A percentile compares a stretch with the other conserved stretches of the same genome.
Conservation (phyloP, 2,797 vertebrate species). For the Presbytis comata region DNA sequence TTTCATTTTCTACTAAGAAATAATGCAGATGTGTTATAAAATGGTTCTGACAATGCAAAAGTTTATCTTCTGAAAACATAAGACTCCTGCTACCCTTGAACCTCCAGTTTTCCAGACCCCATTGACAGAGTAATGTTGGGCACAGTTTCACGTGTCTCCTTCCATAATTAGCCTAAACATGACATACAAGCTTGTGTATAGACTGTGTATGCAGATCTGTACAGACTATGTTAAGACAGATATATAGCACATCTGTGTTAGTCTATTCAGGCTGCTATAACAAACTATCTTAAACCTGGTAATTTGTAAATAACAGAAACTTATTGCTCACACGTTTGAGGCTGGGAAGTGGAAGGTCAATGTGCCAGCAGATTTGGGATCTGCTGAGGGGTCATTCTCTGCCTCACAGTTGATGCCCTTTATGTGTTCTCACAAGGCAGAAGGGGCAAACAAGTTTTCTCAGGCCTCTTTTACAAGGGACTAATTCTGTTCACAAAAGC, state of each 20-base stretch:
- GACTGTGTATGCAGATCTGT: background rate
- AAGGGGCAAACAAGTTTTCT: too few relatives aligned
- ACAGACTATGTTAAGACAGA: background rate
- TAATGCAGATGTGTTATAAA: background rate
- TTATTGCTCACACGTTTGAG: background rate
- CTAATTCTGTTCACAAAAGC: background rate
- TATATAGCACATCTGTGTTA: background rate
- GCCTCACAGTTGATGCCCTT: background rate
- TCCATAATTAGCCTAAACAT: background rate
- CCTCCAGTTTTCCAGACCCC: background rate
- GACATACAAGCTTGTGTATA: accelerated
- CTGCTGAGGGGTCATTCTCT: background rate
- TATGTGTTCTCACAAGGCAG: background rate
- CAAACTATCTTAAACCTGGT: background rate
- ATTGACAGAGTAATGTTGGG: accelerated
- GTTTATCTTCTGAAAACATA: background rate
- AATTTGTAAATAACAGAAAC: background rate
- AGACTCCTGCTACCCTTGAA: too few relatives aligned
- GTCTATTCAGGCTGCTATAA: background rate
- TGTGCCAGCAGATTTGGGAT: too few relatives aligned
- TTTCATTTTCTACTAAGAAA: background rate
- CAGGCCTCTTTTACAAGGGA: background rate
- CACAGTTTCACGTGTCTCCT: background rate
- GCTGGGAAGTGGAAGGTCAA: background rate
- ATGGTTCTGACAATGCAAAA: background rate